Conservation (phyloP, 2,888 invertebrate species). For the Cataglyphis cursor region DNA sequence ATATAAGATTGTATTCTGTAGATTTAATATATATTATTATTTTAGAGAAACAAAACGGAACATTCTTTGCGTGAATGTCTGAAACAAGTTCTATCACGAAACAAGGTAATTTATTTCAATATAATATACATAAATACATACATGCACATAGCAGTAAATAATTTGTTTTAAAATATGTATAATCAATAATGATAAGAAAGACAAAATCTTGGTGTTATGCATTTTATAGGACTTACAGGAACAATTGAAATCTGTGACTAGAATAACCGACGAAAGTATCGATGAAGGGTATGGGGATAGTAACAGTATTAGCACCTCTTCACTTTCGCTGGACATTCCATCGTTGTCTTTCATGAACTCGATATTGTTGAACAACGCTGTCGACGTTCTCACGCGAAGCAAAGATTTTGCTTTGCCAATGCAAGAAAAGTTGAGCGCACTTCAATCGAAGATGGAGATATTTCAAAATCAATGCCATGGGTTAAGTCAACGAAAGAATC, state of each 20-base stretch:
- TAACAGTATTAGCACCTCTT: slow-evolving; percentile 66
- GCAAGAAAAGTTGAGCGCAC: slow-evolving; percentile 71
- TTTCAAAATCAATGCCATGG: slow-evolving; percentile 50
- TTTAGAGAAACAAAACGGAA: slow-evolving; percentile 75
- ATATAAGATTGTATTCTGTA: background rate
- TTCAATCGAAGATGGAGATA: slow-evolving; percentile 72
- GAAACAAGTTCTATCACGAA: slow-evolving; percentile 76
- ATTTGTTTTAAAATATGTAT: slow-evolving; percentile 9
- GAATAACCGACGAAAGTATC: slow-evolving; percentile 79
- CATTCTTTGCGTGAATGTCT: slow-evolving; percentile 74
- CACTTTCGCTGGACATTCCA: slow-evolving; percentile 72
- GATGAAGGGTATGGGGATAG: slow-evolving; percentile 82
- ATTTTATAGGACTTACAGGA: slow-evolving; percentile 76
- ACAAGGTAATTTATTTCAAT: slow-evolving; percentile 72
- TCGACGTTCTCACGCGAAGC: slow-evolving; percentile 72
- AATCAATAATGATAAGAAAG: background rate
- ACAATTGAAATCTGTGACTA: slow-evolving; percentile 73
- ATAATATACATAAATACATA: background rate
- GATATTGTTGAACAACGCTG: slow-evolving; percentile 74
- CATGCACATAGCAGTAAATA: background rate
- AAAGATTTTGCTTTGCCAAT: slow-evolving; percentile 78
- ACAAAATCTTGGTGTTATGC: background rate
- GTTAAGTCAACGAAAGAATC: slow-evolving; percentile 30
- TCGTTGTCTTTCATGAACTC: slow-evolving; percentile 76
- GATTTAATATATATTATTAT: slow-evolving; percentile 45